phyloP scores from a whole-genome alignment of 2,888 invertebrate species.

The Zygothrica quintamaculata region DNA sequence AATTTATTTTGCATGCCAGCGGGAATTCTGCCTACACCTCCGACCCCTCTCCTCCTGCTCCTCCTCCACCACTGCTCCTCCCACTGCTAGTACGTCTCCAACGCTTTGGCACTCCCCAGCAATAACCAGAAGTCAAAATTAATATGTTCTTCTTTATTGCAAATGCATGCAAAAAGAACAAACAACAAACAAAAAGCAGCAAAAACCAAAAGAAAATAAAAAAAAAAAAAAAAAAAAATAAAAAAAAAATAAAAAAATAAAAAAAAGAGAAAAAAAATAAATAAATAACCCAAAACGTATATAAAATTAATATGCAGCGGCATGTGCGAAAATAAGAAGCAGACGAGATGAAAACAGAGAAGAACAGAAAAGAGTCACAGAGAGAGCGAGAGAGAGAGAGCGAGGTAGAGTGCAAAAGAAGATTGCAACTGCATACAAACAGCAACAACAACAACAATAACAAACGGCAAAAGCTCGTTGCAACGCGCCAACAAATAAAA shows the following conservation, averaged over 20 bases:
- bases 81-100: no score
- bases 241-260: conserved; percentile 11
- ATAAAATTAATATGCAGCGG: conserved; percentile 75
- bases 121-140: conserved; percentile 76
- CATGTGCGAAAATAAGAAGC: conserved; percentile 62
- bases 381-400: no score
- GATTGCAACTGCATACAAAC: conserved; percentile 56
- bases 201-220: conserved; percentile 9
- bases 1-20: conserved; percentile 71
- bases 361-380: conserved; percentile 25
- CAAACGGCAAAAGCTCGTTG: conserved; percentile 26
- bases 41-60: conserved; percentile 4
- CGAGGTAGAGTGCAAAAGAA: no score
- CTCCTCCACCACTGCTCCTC: no score
- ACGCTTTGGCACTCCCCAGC: conserved; percentile 28
- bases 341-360: conserved; percentile 32
- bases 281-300: conserved; percentile 24
- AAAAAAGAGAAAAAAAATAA: conserved; percentile 14
- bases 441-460: conserved; percentile 48
- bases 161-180: conserved; percentile 63
- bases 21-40: conserved; percentile 38
- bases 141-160: conserved; percentile 78
- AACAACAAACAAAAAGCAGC: conserved; percentile 14
- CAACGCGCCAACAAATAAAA: conserved; percentile 43
- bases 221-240: conserved; percentile 19